Base-by-base conservation (phyloP, 2,797 vertebrate genomes). In the Neosilurus mollespiculum region DNA sequence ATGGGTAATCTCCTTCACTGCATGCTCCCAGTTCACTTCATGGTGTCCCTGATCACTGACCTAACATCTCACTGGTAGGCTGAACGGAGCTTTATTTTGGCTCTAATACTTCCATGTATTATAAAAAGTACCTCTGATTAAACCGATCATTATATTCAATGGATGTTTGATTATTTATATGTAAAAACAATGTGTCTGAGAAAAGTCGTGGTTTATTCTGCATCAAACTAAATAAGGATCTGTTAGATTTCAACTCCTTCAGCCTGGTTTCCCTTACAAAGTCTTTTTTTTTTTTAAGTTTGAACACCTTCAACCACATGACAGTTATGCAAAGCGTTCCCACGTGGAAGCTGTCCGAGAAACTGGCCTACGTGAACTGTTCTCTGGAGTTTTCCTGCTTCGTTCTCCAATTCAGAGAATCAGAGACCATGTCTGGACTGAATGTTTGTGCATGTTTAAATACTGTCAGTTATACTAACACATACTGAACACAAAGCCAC, bases 381-480 rank as follows among this genome's bases (percentile, higher is more conserved):
- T 58, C 72, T 58, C 54, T 58, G 37, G 72, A 54, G 59, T 49
- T 62, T 16, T 49, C 9, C 43, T 65, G 61, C 43, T 51, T 49
- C 51, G 77, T 30, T 51, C 8, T 9, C 15, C 43, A 34, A 64
- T 20, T 49, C 22, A 2, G 34, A 2, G 34, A 8, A 9, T 49
- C 34, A 15, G 12, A 22, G 58, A 20, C 54, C 18, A 9, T 34
- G 56, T 14, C 56, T 59, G 73, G 56, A 78, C 59, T 18, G 76
- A 26, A 16, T 78, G 59, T 49, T 26, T 26, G 37, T 26, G n/a
- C 43, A 26, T 78, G 77, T 65, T 26, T 79, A 79, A 20, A 53
- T 65, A 11, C 61, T 22, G 43, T 20, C 43, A 26, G n/a, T 9
- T 65, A 53, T 18, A 79, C 51, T 10, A 65, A 79, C 9, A 65